Percentiles rank a stretch among this genome's conserved stretches.
Evolutionary conservation across 2,888 invertebrate species (phyloP).

Genomic region (Tillus elongatus): DNA sequence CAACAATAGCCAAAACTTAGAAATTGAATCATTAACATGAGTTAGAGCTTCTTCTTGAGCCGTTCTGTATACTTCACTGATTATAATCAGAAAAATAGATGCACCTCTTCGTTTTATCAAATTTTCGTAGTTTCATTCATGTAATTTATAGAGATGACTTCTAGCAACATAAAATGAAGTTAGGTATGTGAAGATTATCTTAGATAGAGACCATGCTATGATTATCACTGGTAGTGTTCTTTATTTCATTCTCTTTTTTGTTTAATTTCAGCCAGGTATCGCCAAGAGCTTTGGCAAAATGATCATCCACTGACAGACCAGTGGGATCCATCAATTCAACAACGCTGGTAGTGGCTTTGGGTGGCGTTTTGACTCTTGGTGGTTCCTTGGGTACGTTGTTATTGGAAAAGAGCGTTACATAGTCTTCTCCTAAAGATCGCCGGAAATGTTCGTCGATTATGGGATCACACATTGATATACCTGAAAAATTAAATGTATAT

Average conservation of each 20-base stretch:
- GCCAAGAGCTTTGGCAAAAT: slow-evolving; percentile 82
- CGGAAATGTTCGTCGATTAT: slow-evolving; percentile 94
- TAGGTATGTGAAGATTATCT: no score
- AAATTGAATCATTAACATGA: no score
- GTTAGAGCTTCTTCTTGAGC: no score
- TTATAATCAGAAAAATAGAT: no score
- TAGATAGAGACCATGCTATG: slow-evolving; percentile 34
- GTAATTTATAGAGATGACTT: no score
- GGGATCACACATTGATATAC: slow-evolving; percentile 74
- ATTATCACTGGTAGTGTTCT: slow-evolving; percentile 32
- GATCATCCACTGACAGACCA: slow-evolving; percentile 72
- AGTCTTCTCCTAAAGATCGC: slow-evolving; percentile 78
- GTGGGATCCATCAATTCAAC: slow-evolving; percentile 50
- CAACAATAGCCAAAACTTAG: no score
- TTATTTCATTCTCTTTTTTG: slow-evolving; percentile 50
- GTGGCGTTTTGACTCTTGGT: slow-evolving; percentile 16
- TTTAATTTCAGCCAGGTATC: slow-evolving; percentile 75
- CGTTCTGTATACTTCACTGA: no score
- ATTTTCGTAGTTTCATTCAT: no score
- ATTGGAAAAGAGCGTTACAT: slow-evolving; percentile 60
- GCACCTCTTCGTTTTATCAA: no score
- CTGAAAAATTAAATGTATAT: slow-evolving; percentile 47
- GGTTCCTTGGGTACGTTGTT: slow-evolving; percentile 33
- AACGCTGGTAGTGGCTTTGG: slow-evolving; percentile 30
- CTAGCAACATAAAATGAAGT: no score